phyloP scores from a whole-genome alignment of 2,888 invertebrate genomes.

The Mactromeris polynyma region DNA sequence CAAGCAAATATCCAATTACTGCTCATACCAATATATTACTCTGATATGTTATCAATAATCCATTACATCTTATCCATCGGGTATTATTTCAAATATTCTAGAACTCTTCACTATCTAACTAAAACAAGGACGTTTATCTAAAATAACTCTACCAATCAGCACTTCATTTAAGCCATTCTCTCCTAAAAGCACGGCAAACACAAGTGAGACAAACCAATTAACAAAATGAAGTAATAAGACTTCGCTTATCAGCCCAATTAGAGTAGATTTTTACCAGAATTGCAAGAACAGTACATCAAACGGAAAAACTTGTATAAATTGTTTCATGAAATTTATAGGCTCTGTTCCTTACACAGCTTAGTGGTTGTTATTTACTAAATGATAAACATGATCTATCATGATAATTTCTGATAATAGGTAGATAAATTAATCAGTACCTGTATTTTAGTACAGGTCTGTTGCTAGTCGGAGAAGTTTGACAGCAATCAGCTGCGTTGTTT shows the following conservation, averaged over 20 bases:
- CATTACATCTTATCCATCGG: constrained; percentile 28
- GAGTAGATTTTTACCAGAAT: constrained; percentile 31
- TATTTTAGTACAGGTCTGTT: constrained; percentile 23
- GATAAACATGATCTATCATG: constrained; percentile 43
- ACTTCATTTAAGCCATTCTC: constrained; percentile 1
- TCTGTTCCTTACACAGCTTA: not conserved
- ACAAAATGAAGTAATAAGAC: constrained; percentile 24
- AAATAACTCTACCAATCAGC: not conserved
- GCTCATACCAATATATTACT: not conserved
- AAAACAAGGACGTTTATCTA: not conserved
- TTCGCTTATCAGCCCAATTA: constrained; percentile 39
- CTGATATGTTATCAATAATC: constrained; percentile 24
- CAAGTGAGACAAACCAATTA: constrained; percentile 27
- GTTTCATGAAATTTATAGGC: constrained; percentile 2
- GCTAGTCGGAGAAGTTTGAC: constrained; percentile 30
- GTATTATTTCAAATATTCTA: constrained; percentile 34
- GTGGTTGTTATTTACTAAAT: constrained; percentile 35
- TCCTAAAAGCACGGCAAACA: constrained; percentile 37
- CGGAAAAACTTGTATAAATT: constrained; percentile 21
- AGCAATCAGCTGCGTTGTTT: constrained; percentile 24
- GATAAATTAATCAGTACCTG: constrained; percentile 37
- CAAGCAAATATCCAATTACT: not conserved
- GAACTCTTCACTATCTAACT: not conserved
- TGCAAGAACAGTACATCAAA: constrained; percentile 35
- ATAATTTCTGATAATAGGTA: constrained; percentile 33